Percentiles rank a stretch among this genome's conserved stretches.
These are phyloP conservation scores for Lytechinus variegatus DNA, from an alignment of 35 echinoderm and acorn worm species.

Conservation along the genomic window DNA sequence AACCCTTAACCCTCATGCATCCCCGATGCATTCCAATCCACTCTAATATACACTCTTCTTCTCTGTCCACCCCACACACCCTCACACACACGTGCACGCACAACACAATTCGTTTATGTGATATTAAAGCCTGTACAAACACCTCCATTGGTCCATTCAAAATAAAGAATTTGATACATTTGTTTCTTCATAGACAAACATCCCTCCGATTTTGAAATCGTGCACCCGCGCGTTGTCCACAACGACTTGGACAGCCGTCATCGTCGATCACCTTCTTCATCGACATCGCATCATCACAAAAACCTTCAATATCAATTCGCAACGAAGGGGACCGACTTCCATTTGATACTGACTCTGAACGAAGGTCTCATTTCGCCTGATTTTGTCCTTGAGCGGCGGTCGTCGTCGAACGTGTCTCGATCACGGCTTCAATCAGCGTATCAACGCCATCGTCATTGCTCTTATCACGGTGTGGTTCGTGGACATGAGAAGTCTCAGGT, in stretches of 20 bases:
- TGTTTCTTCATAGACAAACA: neutral
- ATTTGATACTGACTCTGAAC: constrained; percentile 30
- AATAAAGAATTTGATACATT: neutral
- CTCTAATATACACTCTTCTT: neutral
- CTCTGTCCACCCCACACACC: neutral
- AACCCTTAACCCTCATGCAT: no score
- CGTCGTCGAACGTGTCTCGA: constrained; percentile 21
- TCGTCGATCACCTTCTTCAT: neutral
- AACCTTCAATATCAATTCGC: constrained; percentile 10
- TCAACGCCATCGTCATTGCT: constrained; percentile 10
- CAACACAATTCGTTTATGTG: no score
- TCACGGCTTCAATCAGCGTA: neutral
- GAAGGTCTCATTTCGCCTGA: constrained; percentile 37
- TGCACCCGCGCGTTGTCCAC: neutral
- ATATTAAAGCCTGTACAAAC: no score
- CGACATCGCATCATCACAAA: neutral
- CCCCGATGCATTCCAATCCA: neutral
- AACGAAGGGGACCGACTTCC: neutral
- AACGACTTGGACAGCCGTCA: neutral
- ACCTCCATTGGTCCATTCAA: neutral
- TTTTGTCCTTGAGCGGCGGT: constrained; percentile 46
- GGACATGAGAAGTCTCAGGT: constrained; percentile 36
- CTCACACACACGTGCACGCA: no score
- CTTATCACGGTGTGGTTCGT: constrained; percentile 39
- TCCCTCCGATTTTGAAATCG: neutral